Conservation (phyloP, 2,113 vertebrate genomes). For the Tor tambroides region DNA sequence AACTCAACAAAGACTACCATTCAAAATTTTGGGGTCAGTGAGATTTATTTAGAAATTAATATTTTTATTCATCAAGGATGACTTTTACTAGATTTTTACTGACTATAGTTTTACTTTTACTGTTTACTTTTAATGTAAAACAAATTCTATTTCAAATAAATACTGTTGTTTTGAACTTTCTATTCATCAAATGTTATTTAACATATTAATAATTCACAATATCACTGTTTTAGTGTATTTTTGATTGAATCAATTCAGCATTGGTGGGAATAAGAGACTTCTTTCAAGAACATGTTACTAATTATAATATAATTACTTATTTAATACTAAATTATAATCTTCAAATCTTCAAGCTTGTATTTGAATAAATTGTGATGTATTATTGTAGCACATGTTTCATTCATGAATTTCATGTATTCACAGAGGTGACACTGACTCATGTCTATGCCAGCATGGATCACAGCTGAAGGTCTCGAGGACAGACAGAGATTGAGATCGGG, state of each 20-base stretch:
- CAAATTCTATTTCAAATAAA: not conserved
- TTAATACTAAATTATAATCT: not conserved
- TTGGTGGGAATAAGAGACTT: not conserved
- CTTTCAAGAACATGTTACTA: too few relatives aligned
- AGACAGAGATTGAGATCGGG: conserved; percentile 11
- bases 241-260: not conserved
- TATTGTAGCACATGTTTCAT: not conserved
- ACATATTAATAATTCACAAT: not conserved
- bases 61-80: too few relatives aligned
- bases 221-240: not conserved
- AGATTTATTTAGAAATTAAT: too few relatives aligned
- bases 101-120: too few relatives aligned
- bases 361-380: not conserved
- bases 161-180: not conserved
- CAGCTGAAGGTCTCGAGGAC: not conserved
- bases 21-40: not conserved
- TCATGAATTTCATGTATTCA: conserved; percentile 50
- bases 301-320: too few relatives aligned
- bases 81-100: too few relatives aligned
- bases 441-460: conserved; percentile 35
- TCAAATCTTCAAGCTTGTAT: not conserved
- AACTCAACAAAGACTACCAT: not conserved
- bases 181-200: not conserved
- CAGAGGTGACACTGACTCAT: conserved; percentile 41
- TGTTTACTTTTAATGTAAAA: too few relatives aligned